These are phyloP conservation scores for Agrochola lychnidis DNA, from an alignment of 2,888 invertebrate species.

Conservation along the genomic window DNA sequence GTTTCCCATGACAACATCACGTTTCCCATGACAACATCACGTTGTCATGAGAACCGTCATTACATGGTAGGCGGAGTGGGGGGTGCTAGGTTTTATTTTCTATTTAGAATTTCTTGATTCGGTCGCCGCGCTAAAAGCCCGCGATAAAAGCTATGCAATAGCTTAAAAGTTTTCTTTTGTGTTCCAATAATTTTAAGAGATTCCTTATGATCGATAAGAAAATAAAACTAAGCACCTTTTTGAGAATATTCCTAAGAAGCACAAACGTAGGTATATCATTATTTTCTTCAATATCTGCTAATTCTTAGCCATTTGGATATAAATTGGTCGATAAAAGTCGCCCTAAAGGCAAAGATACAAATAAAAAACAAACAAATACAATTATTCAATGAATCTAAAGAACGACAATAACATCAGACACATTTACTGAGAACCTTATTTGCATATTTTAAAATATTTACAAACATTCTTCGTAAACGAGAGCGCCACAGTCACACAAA, in stretches of 20 bases:
- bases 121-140: no score
- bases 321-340: conserved; percentile 27
- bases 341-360: conserved; percentile 38
- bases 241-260: neutral
- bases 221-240: neutral
- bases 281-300: neutral
- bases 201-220: neutral
- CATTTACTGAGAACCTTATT: conserved; percentile 73
- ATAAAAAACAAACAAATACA: conserved; percentile 58
- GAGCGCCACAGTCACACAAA: conserved; percentile 61
- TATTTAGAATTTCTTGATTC: no score
- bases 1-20: no score
- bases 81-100: no score
- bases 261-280: neutral
- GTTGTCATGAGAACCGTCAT: no score
- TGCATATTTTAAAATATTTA: conserved; percentile 80
- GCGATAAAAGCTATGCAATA: no score
- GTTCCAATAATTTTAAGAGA: neutral
- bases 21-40: no score
- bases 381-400: conserved; percentile 72
- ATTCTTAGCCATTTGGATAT: neutral
- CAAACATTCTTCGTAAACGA: conserved; percentile 71
- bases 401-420: conserved; percentile 75
- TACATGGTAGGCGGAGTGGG: no score
- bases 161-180: no score